Base-by-base conservation (phyloP, 2,888 invertebrate genomes). In the Agrotis segetum region DNA sequence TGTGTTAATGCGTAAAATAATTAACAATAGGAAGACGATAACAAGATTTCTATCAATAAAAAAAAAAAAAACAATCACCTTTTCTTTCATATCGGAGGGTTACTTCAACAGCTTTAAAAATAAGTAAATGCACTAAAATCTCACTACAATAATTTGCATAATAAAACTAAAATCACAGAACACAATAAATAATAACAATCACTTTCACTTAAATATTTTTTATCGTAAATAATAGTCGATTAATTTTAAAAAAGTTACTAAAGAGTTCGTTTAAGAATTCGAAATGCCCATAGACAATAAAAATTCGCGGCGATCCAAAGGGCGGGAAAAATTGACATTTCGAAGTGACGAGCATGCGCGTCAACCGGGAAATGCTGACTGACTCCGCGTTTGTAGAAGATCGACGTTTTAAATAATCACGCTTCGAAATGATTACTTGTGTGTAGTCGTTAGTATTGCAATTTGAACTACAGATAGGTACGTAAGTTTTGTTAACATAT, bases 341-440 rank as follows among this genome's bases (percentile, higher is more conserved):
- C 84, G 81, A 72, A 65, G 67, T 71, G 85, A 90, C 91, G 81
- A 88, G 90, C 83, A 85, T 80, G 83, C 90, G 85, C 89, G 78
- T 67, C 87, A 79, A 83, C 84, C 80, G 89, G 85, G 88, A 90
- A 88, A 89, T 88, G 82, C 81, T 86, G 81, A 93, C 93, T 93
- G 92, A 86, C 81, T 84, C 79, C 63, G 74, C 61, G 74, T 77
- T 77, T 74, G 73, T 73, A 73, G 60, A 79, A 74, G 81, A 82
- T 80, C 83, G 79, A 74, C 82, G 82, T 83, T 88, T 85, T 88
- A 87, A 87, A 88, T 87, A 87, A 87, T 82, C 77, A 58, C 82
- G 83, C 82, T 85, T 85, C 72, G 69, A 79, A 84, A 84, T 82
- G 71, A 85, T 85, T 82, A 85, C 64, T 67, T 66, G 70, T 60